Evolutionary conservation across 2,888 invertebrate genomes (phyloP).

Genomic region (Drosophila demipolita): DNA sequence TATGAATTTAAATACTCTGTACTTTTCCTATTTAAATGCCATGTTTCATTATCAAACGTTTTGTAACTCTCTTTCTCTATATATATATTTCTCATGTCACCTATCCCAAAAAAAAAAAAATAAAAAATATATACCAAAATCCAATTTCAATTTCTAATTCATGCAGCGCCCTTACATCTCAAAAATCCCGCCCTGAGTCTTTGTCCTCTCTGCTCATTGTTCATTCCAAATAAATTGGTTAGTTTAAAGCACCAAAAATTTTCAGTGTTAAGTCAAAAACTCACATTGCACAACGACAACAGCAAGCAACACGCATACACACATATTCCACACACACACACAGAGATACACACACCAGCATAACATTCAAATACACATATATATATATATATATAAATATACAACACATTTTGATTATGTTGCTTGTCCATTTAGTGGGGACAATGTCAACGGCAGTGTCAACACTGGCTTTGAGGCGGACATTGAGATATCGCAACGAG

Average conservation of each 20-base stretch:
- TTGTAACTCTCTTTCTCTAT: conserved; percentile 50
- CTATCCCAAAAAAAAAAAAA: conserved; percentile 14
- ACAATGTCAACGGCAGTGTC: conserved; percentile 57
- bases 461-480: conserved; percentile 71
- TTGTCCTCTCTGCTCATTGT: conserved; percentile 54
- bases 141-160: conserved; percentile 60
- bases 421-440: conserved; percentile 74
- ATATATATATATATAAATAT: conserved; percentile 25
- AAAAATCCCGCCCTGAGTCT: conserved; percentile 49
- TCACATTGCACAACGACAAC: conserved; percentile 45
- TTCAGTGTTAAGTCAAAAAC: conserved; percentile 50
- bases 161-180: conserved; percentile 64
- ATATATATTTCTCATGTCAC: conserved; percentile 50
- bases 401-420: conserved; percentile 64
- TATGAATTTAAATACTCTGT: conserved; percentile 72
- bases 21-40: conserved; percentile 58
- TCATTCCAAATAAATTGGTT: conserved; percentile 70
- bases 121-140: conserved; percentile 1
- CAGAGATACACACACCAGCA: conserved; percentile 4
- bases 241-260: conserved; percentile 61
- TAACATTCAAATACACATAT: conserved; percentile 20
- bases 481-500: conserved; percentile 78
- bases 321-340: conserved; percentile 11
- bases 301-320: conserved; percentile 19
- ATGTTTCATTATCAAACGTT: conserved; percentile 62